phyloP scores from a whole-genome alignment of 2,888 invertebrate species.

The Chloromyia formosa region DNA sequence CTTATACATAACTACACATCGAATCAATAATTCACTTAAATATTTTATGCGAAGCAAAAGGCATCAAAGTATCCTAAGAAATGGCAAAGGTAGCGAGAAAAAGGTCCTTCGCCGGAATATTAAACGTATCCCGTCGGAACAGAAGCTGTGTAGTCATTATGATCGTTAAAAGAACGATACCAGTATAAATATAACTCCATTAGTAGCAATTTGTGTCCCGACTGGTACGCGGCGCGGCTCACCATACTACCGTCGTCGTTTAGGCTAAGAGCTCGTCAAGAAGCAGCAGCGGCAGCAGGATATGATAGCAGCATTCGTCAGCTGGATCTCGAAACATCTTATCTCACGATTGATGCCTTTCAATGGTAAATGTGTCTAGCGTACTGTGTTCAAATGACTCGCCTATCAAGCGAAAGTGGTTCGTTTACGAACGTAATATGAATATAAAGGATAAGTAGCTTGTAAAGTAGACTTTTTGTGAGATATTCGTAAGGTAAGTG shows the following conservation, averaged over 20 bases:
- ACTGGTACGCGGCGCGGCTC: constrained; percentile 2
- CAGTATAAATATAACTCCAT: constrained; percentile 24
- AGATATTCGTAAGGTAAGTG: too few species aligned
- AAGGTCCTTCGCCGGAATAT: too few species aligned
- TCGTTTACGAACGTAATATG: neutral
- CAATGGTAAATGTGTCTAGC: neutral
- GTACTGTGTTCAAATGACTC: constrained; percentile 4
- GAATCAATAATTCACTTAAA: too few species aligned
- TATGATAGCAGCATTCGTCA: neutral
- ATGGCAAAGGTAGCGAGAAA: too few species aligned
- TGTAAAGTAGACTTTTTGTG: too few species aligned
- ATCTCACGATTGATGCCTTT: neutral
- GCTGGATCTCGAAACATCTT: neutral
- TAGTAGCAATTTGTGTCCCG: constrained; percentile 26
- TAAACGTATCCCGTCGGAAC: neutral
- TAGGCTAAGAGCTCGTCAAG: neutral
- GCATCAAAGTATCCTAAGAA: too few species aligned
- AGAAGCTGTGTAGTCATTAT: too few species aligned
- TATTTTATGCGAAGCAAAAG: too few species aligned
- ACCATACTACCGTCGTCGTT: neutral
- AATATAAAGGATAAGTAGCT: too few species aligned
- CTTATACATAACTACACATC: too few species aligned
- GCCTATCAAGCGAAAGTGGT: neutral
- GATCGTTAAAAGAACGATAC: constrained; percentile 14
- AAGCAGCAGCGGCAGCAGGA: neutral